Conservation (phyloP, 2,113 vertebrate genomes). For the Vulpes lagopus region DNA sequence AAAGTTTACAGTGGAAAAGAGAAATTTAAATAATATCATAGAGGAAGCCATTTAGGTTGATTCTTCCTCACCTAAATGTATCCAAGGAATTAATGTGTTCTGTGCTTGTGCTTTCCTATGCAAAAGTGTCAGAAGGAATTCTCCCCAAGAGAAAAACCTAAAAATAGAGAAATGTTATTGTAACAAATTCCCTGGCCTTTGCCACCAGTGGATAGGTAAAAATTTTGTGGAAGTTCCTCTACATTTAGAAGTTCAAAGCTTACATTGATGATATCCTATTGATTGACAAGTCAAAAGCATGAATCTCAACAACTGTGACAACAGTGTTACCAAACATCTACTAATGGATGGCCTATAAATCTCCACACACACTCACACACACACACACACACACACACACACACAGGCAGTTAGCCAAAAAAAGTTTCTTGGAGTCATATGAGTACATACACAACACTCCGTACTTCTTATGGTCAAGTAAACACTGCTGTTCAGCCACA, state of each 20-base stretch:
- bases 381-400: no score
- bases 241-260: background rate
- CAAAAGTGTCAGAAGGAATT: background rate
- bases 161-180: background rate
- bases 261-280: background rate
- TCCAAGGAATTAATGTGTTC: background rate
- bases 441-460: background rate
- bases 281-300: background rate
- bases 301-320: background rate
- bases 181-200: background rate
- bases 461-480: background rate
- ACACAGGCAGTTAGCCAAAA: background rate
- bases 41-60: background rate
- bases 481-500: background rate
- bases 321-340: background rate
- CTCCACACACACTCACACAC: background rate
- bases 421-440: background rate
- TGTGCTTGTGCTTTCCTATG: background rate
- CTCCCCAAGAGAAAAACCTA: background rate
- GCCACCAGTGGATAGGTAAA: background rate
- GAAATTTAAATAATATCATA: background rate
- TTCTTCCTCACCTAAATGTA: background rate
- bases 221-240: background rate
- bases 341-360: background rate
- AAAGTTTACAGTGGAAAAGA: background rate